phyloP scores from a whole-genome alignment of 2,888 invertebrate genomes.

The Xestia xanthographa region DNA sequence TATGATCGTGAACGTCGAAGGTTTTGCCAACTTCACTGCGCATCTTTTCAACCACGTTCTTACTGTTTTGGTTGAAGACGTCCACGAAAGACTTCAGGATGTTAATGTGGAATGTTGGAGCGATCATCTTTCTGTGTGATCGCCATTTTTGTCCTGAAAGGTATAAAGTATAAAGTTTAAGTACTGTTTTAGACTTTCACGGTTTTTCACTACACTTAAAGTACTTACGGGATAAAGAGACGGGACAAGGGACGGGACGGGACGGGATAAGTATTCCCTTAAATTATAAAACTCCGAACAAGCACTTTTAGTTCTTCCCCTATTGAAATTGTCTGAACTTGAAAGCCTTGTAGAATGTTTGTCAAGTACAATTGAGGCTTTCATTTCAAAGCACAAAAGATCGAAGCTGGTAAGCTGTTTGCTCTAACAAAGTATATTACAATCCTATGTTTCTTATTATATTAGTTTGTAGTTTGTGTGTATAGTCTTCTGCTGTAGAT shows the following conservation, averaged over 20 bases:
- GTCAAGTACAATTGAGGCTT: no score
- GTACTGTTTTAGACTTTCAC: no score
- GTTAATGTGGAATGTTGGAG: constrained; percentile 95
- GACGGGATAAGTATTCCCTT: no score
- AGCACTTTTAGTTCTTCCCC: neutral
- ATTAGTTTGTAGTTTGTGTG: neutral
- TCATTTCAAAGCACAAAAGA: neutral
- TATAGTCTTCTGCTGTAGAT: neutral
- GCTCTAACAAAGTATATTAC: neutral
- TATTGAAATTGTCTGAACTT: neutral
- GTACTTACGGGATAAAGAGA: no score
- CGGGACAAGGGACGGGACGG: no score
- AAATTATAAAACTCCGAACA: neutral
- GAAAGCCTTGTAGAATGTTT: neutral
- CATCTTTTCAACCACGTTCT: constrained; percentile 91
- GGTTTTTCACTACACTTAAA: no score
- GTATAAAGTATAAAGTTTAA: neutral
- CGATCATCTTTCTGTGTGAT: constrained; percentile 94
- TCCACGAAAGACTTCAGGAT: constrained; percentile 94
- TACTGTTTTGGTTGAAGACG: constrained; percentile 93
- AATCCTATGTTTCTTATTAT: neutral
- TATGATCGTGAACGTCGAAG: constrained; percentile 93
- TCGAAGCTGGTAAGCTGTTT: neutral
- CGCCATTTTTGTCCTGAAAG: constrained; percentile 93
- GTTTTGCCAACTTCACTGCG: constrained; percentile 90